Percentiles rank a stretch among this genome's conserved stretches.
Conservation (phyloP, 2,113 vertebrate genomes). For the Macaca nemestrina region DNA sequence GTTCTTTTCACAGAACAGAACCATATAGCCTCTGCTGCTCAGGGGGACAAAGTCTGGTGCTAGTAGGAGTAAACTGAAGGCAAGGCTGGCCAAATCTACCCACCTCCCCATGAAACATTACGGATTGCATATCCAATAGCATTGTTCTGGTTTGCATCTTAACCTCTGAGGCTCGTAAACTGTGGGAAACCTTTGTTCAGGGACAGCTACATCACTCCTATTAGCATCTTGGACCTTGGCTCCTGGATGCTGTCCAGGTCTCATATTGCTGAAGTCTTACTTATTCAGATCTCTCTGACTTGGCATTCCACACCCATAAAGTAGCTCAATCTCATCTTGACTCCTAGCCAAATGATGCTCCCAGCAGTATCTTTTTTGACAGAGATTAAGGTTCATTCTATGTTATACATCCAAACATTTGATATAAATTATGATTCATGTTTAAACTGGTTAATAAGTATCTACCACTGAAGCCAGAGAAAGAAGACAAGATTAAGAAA, state of each 20-base stretch:
- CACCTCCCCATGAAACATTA: background rate
- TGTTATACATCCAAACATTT: background rate
- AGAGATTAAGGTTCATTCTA: constrained; percentile 5
- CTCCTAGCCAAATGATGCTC: background rate
- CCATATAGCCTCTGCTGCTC: no score
- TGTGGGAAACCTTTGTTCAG: constrained; percentile 43
- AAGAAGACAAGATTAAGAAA: background rate
- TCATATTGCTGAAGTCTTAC: background rate
- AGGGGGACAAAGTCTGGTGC: background rate
- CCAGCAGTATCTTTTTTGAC: background rate
- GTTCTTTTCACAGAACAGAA: background rate
- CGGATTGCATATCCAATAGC: background rate
- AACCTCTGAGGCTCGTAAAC: background rate
- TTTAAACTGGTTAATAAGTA: background rate
- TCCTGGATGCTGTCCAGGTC: background rate
- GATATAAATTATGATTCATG: background rate
- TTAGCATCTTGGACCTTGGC: constrained; percentile 13
- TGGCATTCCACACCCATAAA: background rate
- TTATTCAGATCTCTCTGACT: background rate
- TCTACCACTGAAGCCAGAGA: background rate
- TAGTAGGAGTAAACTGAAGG: background rate
- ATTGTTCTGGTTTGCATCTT: background rate
- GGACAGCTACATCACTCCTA: constrained; percentile 31
- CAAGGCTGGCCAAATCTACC: background rate
- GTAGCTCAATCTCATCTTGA: background rate